Evolutionary conservation across 2,113 vertebrate species (phyloP), one percentile per base, ranked within the genome.

Genomic region (Brachyistius frenatus): DNA sequence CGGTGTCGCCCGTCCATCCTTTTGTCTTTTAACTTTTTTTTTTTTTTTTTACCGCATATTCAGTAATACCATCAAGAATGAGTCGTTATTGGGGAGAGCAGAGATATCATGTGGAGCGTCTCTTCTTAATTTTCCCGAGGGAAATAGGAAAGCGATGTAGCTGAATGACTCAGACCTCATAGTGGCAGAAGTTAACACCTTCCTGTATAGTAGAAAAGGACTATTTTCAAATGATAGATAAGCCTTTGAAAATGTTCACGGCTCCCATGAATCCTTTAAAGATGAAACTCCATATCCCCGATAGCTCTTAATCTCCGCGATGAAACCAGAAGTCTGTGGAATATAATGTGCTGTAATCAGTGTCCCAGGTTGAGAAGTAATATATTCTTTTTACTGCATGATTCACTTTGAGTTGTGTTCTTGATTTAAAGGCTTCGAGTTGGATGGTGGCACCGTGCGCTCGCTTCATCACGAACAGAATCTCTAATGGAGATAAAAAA

Each of bases 201-300:
- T 76, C 53, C 41, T 47, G 41, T 67, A 54, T 23, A 58, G 36
- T 57, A 58, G 50, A 74, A 67, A 44, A 23, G 23, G 60, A 54
- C 64, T n/a, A 60, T 79, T 79, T 76, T 79, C 44, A 83, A 82
- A 78, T 73, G 66, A 78, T 57, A 80, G 80, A 86, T 80, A 83
- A 76, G 83, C 75, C 67, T 88, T 78, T 84, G 84, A 80, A 85
- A 83, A 54, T 67, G 61, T 81, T 57, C 31, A 57, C 64, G 76
- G 64, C 60, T 83, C 79, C 72, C 33, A 56, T 50, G 37, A 69
- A 78, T 75, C 76, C 70, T 76, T 49, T 23, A 23, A 53, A 70
- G 79, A 66, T 80, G 66, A 53, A 87, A 73, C 53, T 56, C 67
- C 50, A 78, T 80, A 73, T 67, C 41, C 60, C 16, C 1, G 60